Conservation (phyloP, 2,888 invertebrate genomes). For the Chirona hameri region DNA sequence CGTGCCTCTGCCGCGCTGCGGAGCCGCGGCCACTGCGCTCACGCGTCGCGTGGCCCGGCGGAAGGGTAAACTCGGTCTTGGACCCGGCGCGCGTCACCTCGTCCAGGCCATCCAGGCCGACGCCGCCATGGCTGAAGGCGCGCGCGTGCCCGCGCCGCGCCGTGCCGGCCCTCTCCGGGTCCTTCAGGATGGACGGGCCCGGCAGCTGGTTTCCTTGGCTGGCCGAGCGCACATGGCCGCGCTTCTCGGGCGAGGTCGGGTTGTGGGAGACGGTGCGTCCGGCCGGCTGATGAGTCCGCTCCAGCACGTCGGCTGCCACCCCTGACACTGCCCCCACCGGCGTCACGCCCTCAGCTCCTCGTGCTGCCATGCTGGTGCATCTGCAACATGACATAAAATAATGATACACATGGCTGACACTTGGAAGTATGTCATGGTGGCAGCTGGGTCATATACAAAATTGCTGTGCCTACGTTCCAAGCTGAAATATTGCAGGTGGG, state of each 20-base stretch:
- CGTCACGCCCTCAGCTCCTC: background rate
- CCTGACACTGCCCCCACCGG: background rate
- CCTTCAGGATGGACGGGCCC: slow-evolving; percentile 30
- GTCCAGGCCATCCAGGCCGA: slow-evolving; percentile 62
- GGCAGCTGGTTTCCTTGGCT: slow-evolving; percentile 24
- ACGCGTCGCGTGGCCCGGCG: slow-evolving; percentile 76
- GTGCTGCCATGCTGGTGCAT: background rate
- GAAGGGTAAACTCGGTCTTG: slow-evolving; percentile 83
- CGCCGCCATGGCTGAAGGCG: slow-evolving; percentile 83
- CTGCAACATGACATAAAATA: background rate
- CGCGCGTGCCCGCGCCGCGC: slow-evolving; percentile 71
- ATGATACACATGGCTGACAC: no score
- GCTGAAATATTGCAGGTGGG: no score
- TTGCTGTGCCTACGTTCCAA: no score
- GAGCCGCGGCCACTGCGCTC: slow-evolving; percentile 40
- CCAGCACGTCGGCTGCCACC: background rate
- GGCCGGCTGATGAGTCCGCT: background rate
- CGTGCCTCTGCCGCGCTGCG: background rate
- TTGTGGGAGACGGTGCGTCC: slow-evolving; percentile 26
- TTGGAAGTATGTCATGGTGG: no score
- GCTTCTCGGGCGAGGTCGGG: slow-evolving; percentile 1
- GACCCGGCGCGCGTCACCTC: slow-evolving; percentile 68
- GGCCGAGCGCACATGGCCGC: slow-evolving; percentile 25
- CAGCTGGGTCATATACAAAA: no score
- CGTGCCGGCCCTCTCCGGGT: slow-evolving; percentile 50